Conservation (phyloP, 1,140 invertebrate species). For the Diorhabda sublineata region DNA sequence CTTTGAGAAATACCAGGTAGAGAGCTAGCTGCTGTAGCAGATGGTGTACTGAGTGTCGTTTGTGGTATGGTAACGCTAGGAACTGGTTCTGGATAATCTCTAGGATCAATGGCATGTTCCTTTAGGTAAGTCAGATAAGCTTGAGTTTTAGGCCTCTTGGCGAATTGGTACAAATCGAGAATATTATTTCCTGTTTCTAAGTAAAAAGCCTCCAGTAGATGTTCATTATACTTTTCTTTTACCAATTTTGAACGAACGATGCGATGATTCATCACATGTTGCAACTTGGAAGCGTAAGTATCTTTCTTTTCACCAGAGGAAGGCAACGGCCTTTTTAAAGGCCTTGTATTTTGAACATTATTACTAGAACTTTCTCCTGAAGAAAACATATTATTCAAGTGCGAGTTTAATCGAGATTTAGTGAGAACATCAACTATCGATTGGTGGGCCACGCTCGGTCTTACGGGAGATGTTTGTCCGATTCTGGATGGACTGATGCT, state of each 20-base stretch:
- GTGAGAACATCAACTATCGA: slow-evolving; percentile 46
- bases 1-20: slow-evolving; percentile 38
- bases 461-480: slow-evolving; percentile 35
- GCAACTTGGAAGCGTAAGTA: slow-evolving; percentile 39
- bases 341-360: slow-evolving; percentile 42
- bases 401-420: slow-evolving; percentile 35
- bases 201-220: slow-evolving; percentile 79
- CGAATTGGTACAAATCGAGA: slow-evolving; percentile 80
- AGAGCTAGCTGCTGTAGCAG: slow-evolving; percentile 40
- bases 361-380: slow-evolving; percentile 32
- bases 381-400: slow-evolving; percentile 40
- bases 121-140: slow-evolving; percentile 72
- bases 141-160: slow-evolving; percentile 68
- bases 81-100: slow-evolving; percentile 40
- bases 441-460: slow-evolving; percentile 44
- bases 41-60: slow-evolving; percentile 38
- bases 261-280: slow-evolving; percentile 43
- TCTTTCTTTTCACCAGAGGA: slow-evolving; percentile 43
- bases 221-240: slow-evolving; percentile 66
- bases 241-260: slow-evolving; percentile 44
- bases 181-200: slow-evolving; percentile 80
- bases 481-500: slow-evolving; percentile 41
- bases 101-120: slow-evolving; percentile 66
- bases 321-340: slow-evolving; percentile 36
- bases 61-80: slow-evolving; percentile 25